Conservation (phyloP, 2,888 invertebrate genomes). For the Zaprionus obscuricornis region DNA sequence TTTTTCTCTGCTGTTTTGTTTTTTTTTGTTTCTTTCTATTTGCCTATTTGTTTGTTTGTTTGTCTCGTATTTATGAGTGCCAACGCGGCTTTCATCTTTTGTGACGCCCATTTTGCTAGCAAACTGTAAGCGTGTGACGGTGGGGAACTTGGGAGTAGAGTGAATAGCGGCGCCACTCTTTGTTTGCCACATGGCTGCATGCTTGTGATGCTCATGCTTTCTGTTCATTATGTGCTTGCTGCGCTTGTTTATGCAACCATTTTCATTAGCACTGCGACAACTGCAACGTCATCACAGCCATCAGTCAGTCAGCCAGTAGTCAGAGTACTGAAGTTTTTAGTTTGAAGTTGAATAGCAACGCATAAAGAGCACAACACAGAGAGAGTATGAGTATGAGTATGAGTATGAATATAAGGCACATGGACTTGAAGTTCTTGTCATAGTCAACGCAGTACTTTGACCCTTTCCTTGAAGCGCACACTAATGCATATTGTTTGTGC, state of each 20-base stretch:
- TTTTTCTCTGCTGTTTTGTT: no score
- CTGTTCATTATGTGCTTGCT: slow-evolving; percentile 55
- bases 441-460: slow-evolving; percentile 8
- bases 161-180: slow-evolving; percentile 16
- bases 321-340: neutral
- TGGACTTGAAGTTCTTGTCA: slow-evolving; percentile 18
- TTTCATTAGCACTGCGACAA: slow-evolving; percentile 63
- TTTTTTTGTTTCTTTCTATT: slow-evolving; percentile 16
- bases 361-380: no score
- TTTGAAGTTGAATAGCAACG: neutral
- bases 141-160: no score
- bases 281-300: slow-evolving; percentile 67
- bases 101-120: slow-evolving; percentile 53
- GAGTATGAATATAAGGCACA: no score
- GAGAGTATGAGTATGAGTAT: no score
- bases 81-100: slow-evolving; percentile 70
- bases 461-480: slow-evolving; percentile 8
- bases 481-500: slow-evolving; percentile 75
- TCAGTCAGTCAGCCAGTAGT: slow-evolving; percentile 39
- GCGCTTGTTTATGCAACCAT: slow-evolving; percentile 70
- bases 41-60: slow-evolving; percentile 15
- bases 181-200: slow-evolving; percentile 12
- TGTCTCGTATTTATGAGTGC: slow-evolving; percentile 65
- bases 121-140: no score
- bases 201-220: slow-evolving; percentile 7